These are phyloP conservation scores for Sycophila texana DNA, from an alignment of 2,888 invertebrate genomes.

Conservation along the genomic window DNA sequence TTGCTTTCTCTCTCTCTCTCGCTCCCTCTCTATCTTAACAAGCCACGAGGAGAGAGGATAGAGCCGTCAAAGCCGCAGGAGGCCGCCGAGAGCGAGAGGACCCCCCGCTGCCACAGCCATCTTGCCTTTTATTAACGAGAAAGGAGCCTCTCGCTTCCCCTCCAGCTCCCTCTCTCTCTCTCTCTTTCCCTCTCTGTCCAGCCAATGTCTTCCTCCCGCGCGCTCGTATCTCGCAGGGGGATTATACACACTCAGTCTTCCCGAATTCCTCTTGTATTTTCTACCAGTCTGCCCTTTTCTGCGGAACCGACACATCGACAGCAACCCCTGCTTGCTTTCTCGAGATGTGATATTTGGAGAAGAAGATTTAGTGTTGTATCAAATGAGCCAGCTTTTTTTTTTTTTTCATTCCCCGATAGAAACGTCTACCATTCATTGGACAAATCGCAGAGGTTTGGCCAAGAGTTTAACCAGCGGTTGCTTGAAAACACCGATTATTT, in stretches of 20 bases:
- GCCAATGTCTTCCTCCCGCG: background rate
- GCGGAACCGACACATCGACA: background rate
- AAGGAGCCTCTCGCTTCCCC: slow-evolving; percentile 61
- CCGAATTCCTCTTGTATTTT: slow-evolving; percentile 27
- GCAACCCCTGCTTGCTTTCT: background rate
- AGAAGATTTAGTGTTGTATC: too few relatives aligned
- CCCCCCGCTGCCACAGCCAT: slow-evolving; percentile 72
- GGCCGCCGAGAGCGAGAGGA: slow-evolving; percentile 66
- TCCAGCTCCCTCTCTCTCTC: slow-evolving; percentile 42
- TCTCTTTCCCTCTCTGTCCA: background rate
- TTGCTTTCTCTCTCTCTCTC: slow-evolving; percentile 44
- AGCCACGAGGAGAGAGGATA: slow-evolving; percentile 68
- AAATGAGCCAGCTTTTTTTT: too few relatives aligned
- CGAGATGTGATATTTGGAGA: too few relatives aligned
- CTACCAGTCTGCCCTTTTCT: background rate
- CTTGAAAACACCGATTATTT: too few relatives aligned
- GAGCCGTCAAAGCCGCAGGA: slow-evolving; percentile 76
- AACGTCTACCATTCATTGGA: too few relatives aligned
- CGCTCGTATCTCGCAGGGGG: background rate
- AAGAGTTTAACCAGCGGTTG: too few relatives aligned
- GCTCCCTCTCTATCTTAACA: slow-evolving; percentile 64
- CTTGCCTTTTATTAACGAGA: slow-evolving; percentile 75
- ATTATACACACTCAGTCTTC: background rate
- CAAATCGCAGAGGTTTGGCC: too few relatives aligned
- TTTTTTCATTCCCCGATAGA: too few relatives aligned